A percentile compares a stretch with the other conserved stretches of the same genome.
phyloP scores from a whole-genome alignment of 2,113 vertebrate species.

The Ophthalmolycus amberensis region DNA sequence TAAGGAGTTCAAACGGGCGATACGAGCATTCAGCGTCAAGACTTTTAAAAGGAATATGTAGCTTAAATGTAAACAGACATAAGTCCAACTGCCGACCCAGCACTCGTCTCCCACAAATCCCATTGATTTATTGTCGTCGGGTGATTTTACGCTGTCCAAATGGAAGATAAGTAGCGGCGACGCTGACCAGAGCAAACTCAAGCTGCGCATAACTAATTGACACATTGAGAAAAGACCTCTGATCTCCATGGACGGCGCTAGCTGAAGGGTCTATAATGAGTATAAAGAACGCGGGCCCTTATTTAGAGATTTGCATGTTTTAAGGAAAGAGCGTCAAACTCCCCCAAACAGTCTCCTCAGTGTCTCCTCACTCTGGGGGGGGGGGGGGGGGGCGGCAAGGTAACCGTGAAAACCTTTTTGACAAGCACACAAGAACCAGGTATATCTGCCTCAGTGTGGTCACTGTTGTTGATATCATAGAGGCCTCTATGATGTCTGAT shows the following conservation, averaged over 20 bases:
- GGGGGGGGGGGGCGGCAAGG: too few species aligned
- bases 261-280: not conserved
- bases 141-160: conserved; percentile 45
- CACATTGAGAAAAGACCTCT: conserved; percentile 37
- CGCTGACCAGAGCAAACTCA: conserved; percentile 50
- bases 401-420: conserved; percentile 64
- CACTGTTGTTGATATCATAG: conserved; percentile 16
- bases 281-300: conserved; percentile 31
- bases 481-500: not conserved
- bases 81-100: conserved; percentile 44
- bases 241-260: not conserved
- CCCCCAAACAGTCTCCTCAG: conserved; percentile 12
- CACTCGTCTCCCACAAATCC: conserved; percentile 12
- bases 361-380: conserved; percentile 18
- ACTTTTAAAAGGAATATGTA: not conserved
- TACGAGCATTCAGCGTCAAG: not conserved
- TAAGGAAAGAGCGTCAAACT: conserved; percentile 54
- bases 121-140: conserved; percentile 57
- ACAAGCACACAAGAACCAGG: conserved; percentile 65
- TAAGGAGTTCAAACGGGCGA: conserved; percentile 22
- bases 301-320: conserved; percentile 70
- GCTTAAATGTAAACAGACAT: conserved; percentile 17
- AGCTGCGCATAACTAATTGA: conserved; percentile 45
- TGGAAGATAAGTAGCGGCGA: conserved; percentile 52
- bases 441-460: conserved; percentile 51